Evolutionary conservation across 2,888 invertebrate species (phyloP).

Genomic region (Acanthococcus lagerstroemiae): DNA sequence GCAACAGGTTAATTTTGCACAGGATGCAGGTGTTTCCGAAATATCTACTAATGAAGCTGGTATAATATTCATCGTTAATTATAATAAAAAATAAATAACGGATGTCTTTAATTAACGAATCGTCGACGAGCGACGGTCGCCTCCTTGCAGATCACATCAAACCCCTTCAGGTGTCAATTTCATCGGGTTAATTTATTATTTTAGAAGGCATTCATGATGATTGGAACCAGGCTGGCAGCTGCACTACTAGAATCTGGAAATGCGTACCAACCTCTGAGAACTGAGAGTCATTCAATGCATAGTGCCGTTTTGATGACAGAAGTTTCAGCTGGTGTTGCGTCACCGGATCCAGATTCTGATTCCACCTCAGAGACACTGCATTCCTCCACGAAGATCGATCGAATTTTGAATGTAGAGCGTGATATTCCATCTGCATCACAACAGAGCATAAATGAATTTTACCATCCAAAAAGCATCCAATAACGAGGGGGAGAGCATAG

Average conservation of each 20-base stretch:
- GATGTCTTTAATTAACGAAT: no score
- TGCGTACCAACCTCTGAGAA: conserved; percentile 57
- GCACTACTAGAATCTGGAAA: not conserved
- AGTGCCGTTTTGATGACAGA: conserved; percentile 59
- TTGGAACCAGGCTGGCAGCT: not conserved
- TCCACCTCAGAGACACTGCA: conserved; percentile 54
- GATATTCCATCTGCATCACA: conserved; percentile 49
- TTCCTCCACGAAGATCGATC: conserved; percentile 65
- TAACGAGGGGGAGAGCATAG: no score
- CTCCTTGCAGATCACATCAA: no score
- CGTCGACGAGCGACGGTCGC: no score
- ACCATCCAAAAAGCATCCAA: not conserved
- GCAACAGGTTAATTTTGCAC: no score
- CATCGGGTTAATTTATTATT: no score
- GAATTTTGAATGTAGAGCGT: conserved; percentile 60
- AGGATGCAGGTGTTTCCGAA: no score
- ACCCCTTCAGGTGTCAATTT: no score
- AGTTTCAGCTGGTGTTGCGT: conserved; percentile 58
- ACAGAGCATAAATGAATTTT: not conserved
- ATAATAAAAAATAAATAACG: no score
- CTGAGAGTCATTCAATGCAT: conserved; percentile 63
- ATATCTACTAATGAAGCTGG: no score
- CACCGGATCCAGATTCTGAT: conserved; percentile 55
- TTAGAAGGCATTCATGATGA: not conserved
- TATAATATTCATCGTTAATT: no score